Percentiles rank a stretch among this genome's conserved stretches.
Conservation (phyloP, 2,113 vertebrate genomes). For the Gyps fulvus region DNA sequence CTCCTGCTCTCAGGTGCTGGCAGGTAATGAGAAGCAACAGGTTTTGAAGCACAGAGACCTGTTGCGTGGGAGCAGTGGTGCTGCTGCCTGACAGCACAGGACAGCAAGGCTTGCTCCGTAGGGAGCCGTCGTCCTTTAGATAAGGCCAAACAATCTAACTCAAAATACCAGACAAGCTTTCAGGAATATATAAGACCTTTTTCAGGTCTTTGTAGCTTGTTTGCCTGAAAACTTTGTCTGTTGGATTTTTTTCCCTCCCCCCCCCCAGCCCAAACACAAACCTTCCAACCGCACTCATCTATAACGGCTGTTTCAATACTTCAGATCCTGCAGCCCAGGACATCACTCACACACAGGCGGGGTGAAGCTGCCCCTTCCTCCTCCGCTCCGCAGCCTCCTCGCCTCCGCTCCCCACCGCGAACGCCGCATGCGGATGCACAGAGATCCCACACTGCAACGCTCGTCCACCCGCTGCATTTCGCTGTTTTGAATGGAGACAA, state of each 20-base stretch:
- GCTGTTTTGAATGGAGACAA: neutral
- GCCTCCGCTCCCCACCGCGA: neutral
- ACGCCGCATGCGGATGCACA: accelerated
- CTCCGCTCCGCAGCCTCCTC: neutral
- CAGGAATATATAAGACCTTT: neutral
- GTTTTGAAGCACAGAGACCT: neutral
- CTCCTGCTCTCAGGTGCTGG: neutral
- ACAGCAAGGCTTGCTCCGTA: neutral
- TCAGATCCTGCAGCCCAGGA: neutral
- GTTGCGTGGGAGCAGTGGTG: neutral
- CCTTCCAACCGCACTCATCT: neutral
- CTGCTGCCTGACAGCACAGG: neutral
- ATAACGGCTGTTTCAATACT: neutral
- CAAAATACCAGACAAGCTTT: neutral
- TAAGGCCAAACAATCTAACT: neutral
- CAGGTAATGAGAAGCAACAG: accelerated
- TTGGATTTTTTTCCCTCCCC: neutral
- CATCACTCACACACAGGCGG: accelerated
- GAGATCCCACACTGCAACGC: neutral
- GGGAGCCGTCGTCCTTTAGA: neutral
- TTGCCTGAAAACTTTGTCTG: neutral
- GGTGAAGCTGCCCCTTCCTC: neutral
- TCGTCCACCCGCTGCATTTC: accelerated
- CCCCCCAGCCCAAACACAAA: neutral
- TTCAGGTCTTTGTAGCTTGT: neutral